These are phyloP conservation scores for Benitochromis conjunctus DNA, from an alignment of 2,113 vertebrate genomes.

Conservation along the genomic window DNA sequence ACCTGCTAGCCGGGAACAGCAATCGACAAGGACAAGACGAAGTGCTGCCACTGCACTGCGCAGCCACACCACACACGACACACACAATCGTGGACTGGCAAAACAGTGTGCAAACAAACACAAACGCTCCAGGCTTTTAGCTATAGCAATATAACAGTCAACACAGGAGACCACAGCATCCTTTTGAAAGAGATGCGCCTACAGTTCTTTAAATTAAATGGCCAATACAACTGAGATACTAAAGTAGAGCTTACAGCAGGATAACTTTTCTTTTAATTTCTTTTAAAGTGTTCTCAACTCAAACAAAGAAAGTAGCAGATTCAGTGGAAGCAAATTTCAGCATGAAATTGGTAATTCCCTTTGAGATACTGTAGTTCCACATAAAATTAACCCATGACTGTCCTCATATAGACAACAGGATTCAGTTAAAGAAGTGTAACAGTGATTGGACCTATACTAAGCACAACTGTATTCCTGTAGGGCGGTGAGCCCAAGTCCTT, in stretches of 20 bases:
- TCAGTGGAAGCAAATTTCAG: neutral
- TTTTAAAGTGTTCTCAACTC: neutral
- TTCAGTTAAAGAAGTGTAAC: neutral
- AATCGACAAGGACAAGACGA: slow-evolving; percentile 41
- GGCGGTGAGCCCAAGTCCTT: slow-evolving; percentile 10
- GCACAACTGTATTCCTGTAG: neutral
- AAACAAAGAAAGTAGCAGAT: neutral
- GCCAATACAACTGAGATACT: slow-evolving; percentile 1
- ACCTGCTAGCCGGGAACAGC: slow-evolving; percentile 39
- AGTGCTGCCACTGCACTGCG: neutral
- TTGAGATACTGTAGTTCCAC: neutral
- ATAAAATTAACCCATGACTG: neutral
- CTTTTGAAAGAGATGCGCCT: slow-evolving; percentile 17
- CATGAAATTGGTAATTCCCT: neutral
- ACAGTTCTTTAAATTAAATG: neutral
- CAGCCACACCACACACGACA: slow-evolving; percentile 8
- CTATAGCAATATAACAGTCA: slow-evolving; percentile 4
- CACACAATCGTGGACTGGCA: neutral
- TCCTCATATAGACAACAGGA: neutral
- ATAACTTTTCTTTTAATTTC: neutral
- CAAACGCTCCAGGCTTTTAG: slow-evolving; percentile 39
- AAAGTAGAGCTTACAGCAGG: neutral
- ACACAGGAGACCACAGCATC: slow-evolving; percentile 30
- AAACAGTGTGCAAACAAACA: slow-evolving; percentile 40
- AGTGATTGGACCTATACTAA: neutral